These are phyloP conservation scores for Spea bombifrons DNA, from an alignment of 2,113 vertebrate species.

Conservation along the genomic window DNA sequence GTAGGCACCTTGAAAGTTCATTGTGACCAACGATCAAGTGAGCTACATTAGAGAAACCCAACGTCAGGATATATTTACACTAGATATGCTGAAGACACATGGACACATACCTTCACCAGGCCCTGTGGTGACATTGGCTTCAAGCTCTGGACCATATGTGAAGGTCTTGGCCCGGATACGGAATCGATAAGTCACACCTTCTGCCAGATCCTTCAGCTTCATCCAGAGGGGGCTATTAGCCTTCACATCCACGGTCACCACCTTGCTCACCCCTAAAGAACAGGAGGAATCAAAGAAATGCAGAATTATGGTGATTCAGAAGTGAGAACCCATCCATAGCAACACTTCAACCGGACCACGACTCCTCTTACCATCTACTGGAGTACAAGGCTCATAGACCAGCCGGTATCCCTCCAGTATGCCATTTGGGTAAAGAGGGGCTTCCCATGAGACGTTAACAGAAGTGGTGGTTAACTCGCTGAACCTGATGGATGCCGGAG, in stretches of 20 bases:
- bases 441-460: slow-evolving; percentile 94
- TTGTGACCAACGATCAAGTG: too few relatives aligned
- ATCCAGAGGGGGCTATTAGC: slow-evolving; percentile 86
- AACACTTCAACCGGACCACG: too few relatives aligned
- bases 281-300: neutral
- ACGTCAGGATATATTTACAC: too few relatives aligned
- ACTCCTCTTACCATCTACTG: slow-evolving; percentile 80
- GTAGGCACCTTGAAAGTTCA: too few relatives aligned
- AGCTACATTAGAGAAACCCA: too few relatives aligned
- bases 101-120: slow-evolving; percentile 83
- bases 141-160: slow-evolving; percentile 86
- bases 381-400: slow-evolving; percentile 87
- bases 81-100: too few relatives aligned
- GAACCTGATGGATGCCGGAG: slow-evolving; percentile 88
- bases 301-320: too few relatives aligned
- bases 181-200: slow-evolving; percentile 89
- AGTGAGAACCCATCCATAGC: too few relatives aligned
- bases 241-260: slow-evolving; percentile 94
- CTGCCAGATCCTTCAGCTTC: slow-evolving; percentile 90
- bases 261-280: slow-evolving; percentile 90
- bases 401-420: slow-evolving; percentile 88
- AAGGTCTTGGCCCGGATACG: slow-evolving; percentile 90
- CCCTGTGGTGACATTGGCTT: slow-evolving; percentile 94
- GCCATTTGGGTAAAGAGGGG: slow-evolving; percentile 85
- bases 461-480: slow-evolving; percentile 96